Conservation (phyloP, 2,797 vertebrate species). For the Amblyopsis hoosieri region DNA sequence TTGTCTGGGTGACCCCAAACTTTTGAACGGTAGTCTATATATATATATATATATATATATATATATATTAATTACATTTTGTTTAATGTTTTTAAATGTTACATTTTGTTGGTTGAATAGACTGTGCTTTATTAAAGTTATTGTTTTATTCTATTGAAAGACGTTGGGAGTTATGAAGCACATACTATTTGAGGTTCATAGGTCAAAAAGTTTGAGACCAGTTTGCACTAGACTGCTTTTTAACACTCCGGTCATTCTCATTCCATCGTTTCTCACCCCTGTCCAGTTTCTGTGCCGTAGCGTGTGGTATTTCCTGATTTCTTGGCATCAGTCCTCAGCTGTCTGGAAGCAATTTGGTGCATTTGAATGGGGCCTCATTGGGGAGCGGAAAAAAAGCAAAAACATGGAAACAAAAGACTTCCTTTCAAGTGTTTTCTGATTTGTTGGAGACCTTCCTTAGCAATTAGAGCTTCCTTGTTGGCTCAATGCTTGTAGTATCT, state of each 20-base stretch:
- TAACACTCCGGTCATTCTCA: slow-evolving; percentile 6
- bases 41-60: no score
- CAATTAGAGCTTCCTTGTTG: not conserved
- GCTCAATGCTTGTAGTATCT: not conserved
- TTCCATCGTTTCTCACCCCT: slow-evolving; percentile 17
- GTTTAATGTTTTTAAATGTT: no score
- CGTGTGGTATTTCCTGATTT: slow-evolving; percentile 34
- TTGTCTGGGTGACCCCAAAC: no score
- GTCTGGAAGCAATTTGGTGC: slow-evolving; percentile 38
- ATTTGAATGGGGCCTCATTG: slow-evolving; percentile 31
- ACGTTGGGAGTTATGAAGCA: no score
- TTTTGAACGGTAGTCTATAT: no score
- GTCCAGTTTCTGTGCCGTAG: slow-evolving; percentile 25
- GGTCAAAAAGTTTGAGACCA: no score
- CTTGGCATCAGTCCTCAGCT: slow-evolving; percentile 35
- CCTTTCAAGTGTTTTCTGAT: not conserved
- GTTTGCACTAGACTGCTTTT: not conserved
- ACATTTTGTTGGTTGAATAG: no score
- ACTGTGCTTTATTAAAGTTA: no score
- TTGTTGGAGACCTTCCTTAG: not conserved
- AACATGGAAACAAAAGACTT: slow-evolving; percentile 12
- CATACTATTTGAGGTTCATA: no score
- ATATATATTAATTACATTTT: no score
- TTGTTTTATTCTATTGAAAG: no score
- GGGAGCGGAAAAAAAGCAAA: slow-evolving; percentile 17